Evolutionary conservation across 1,140 invertebrate species (phyloP), one percentile per base, ranked within the genome.

Genomic region (Drosophila parvula): DNA sequence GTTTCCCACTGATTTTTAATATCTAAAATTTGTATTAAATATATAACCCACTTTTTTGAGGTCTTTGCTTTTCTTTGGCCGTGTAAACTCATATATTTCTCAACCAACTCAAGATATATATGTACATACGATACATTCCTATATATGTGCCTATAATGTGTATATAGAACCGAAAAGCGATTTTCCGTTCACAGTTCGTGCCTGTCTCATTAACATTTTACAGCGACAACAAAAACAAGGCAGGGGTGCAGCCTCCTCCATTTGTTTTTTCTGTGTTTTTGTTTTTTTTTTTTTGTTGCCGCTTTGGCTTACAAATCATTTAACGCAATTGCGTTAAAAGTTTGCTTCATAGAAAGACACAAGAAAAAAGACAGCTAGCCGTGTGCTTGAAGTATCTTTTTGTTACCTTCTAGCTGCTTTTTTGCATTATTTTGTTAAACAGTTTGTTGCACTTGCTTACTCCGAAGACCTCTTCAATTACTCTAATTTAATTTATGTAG

Each of bases 281-380:
- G n/a, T 60, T 16, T 36, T 27, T 16, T 28, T 12, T 1, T 14
- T 36, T 53, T 36, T 53, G 7, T 53, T 68, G 28, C 44, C 44
- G 34, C 61, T 43, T 43, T 58, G 65, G 36, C 68, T 71, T 71
- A 71, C 68, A 71, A 71, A 71, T 71, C 68, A 71, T 88, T 89
- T 83, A 89, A 88, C 83, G 83, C 83, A 86, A 88, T 88, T 86
- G 83, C 83, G 82, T 86, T 83, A 86, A 86, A 88, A 71, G 51
- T 71, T 71, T 71, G 65, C 65, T 22, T 65, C 79, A 88, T 74
- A 45, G 51, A 45, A 51, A 59, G 22, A 50, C 28, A 43, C 28
- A 65, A 65, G 30, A 32, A 32, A 36, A 36, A 18, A 44, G 12
- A 18, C 50, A 56, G 16, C 38, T 32, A 28, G n/a, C 11, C 8